Evolutionary conservation across 1,140 invertebrate species (phyloP), one percentile per base, ranked within the genome.

Genomic region (Aphis craccivora): DNA sequence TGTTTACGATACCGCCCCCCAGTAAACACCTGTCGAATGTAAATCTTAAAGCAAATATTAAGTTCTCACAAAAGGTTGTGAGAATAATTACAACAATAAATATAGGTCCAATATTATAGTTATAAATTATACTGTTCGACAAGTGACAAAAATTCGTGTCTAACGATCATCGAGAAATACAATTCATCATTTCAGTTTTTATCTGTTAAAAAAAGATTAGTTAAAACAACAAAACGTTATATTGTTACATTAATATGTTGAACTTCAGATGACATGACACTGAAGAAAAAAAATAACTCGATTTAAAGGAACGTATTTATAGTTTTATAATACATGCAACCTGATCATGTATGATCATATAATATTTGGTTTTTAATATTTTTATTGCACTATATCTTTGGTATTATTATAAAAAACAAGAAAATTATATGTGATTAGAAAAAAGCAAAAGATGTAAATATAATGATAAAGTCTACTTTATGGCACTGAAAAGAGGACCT

Each of bases 1-100:
- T 55, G 88, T 60, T 90, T 90, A 43, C 25, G 25, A 43, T 67
- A 67, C 89, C 89, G 53, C 89, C 89, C 35, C 53, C 51, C 89
- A 40, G 55, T 40, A 60, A 67, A 60, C 89, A 90, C 88, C 53
- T 90, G 88, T 90, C 88, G 51, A 40, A 90, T 60, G 37, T 90
- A 67, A 90, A 90, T 90, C 89, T 67, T 30, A 30, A 90, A 67
- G 55, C 37, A 90, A 90, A 90, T 67, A 90, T 67, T 40, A 90
- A 90, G 51, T 60, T 90, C 88, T 90, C 88, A 40, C 88, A 60
- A 37, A 43, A 40, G 35, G 53, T n/a, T 35, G 88, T 37, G 51
- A 53, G 48, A 55, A 89, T 88, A 48, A 88, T 88, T 87, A 88
- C 30, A 35, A 88, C 48, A 51, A 51, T 35, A 88, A 53, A 89